Evolutionary conservation across 2,113 vertebrate genomes (phyloP).

Genomic region (Chlorodrepanis virens): DNA sequence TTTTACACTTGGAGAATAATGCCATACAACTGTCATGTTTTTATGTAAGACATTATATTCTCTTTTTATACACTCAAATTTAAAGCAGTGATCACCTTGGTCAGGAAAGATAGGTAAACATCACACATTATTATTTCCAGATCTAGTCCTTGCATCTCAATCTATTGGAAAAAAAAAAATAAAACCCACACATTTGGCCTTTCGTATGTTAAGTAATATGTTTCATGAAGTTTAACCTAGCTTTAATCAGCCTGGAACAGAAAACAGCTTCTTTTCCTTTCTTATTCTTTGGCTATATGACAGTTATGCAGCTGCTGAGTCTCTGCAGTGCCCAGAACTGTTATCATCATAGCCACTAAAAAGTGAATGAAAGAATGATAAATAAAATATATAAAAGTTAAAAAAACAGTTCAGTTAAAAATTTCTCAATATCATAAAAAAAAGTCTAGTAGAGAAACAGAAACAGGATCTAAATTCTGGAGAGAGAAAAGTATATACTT

Average conservation of each 20-base stretch:
- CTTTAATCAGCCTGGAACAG: not conserved
- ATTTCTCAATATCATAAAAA: not conserved
- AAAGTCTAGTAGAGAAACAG: not conserved
- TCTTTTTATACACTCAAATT: not conserved
- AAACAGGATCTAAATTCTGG: not conserved
- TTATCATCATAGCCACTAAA: not conserved
- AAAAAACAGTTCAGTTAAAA: not conserved
- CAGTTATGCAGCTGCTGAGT: not conserved
- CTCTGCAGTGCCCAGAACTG: not conserved
- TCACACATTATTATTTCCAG: not conserved
- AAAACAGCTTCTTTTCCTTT: not conserved
- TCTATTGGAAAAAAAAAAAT: not conserved
- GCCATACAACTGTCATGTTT: not conserved
- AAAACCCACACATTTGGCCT: not conserved
- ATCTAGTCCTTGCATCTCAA: not conserved
- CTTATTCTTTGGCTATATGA: not conserved
- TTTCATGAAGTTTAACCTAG: not conserved
- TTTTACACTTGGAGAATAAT: not conserved
- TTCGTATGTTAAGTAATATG: not conserved
- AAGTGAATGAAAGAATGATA: not conserved
- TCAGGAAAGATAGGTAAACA: not conserved
- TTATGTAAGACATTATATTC: not conserved
- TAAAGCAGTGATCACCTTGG: not conserved
- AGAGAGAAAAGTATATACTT: not conserved
- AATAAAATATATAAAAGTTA: not conserved